Evolutionary conservation across 2,113 vertebrate genomes (phyloP), one percentile per base, ranked within the genome.

Genomic region (Cololabis saira): DNA sequence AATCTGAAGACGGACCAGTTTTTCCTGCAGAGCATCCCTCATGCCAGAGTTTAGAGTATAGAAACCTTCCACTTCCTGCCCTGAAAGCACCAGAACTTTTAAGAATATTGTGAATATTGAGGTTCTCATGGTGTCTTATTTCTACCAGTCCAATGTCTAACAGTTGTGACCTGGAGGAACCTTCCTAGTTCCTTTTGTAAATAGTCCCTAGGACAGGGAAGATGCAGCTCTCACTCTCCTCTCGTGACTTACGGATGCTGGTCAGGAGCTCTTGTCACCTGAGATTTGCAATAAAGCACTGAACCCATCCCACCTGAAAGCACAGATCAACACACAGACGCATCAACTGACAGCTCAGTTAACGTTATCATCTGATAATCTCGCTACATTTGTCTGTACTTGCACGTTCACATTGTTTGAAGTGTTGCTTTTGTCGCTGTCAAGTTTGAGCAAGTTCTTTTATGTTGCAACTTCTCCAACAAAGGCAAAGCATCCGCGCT

Each of bases 381-480:
- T 72, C 49, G 0, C 22, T 3, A 18, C 10, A 50, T 78, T 58
- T 63, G 86, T 42, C 76, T 27, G 5, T 17, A 76, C 85, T 58
- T 19, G 83, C 50, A 0, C 65, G 22, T 66, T 12, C 30, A 42
- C 9, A 12, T 21, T 74, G 57, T 76, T 67, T 42, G 18, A 19
- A 10, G n/a, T 54, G 16, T 24, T 40, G 21, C 62, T 62, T 76
- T 82, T 70, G 54, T 74, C 67, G 24, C 21, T 1, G 44, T 77
- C 78, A 55, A 74, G 81, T 74, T 84, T 51, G 61, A 51, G 58
- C 82, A 63, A 37, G 83, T 76, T 79, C 4, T 21, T 41, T 21
- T 65, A 22, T 54, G 54, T 65, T 33, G 67, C 47, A 33, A n/a
- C 33, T 44, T 58, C 30, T 61, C 59, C 52, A 8, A 12, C 57